Evolutionary conservation across 1,140 invertebrate genomes (phyloP).

Genomic region (Euura saliciscinereae): DNA sequence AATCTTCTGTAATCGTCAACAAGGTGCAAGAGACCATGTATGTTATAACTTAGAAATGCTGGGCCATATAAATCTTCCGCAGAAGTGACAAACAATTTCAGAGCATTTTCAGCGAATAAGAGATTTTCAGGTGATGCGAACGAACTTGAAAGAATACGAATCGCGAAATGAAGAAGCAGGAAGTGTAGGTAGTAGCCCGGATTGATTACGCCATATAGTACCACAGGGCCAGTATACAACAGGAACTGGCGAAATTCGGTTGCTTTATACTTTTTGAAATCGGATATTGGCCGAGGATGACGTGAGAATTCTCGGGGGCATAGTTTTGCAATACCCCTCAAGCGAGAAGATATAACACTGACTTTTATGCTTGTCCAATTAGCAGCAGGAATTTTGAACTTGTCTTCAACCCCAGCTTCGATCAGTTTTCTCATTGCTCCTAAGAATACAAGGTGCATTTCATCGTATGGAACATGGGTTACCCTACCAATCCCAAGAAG

Average conservation of each 20-base stretch:
- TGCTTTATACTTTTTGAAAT: conserved; percentile 24
- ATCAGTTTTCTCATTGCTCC: conserved; percentile 27
- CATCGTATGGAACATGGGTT: conserved; percentile 14
- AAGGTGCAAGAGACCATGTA: conserved; percentile 27
- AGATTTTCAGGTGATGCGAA: no score
- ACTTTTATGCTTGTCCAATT: conserved; percentile 14
- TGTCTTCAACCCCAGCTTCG: conserved; percentile 13
- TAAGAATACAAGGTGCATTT: conserved; percentile 22
- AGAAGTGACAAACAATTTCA: conserved; percentile 17
- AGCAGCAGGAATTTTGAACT: not conserved
- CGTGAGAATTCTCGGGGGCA: conserved; percentile 30
- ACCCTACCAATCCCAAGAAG: conserved; percentile 19
- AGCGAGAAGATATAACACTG: conserved; percentile 15
- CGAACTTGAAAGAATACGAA: no score
- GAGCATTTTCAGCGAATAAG: conserved; percentile 17
- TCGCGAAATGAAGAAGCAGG: no score
- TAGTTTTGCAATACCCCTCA: conserved; percentile 12
- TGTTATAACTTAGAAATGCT: conserved; percentile 27
- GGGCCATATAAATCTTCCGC: conserved; percentile 19
- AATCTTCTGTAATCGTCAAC: conserved; percentile 22
- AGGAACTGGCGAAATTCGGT: conserved; percentile 28
- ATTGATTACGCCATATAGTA: conserved; percentile 20
- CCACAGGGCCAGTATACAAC: conserved; percentile 26
- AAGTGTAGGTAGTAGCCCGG: conserved; percentile 24
- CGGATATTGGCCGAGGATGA: conserved; percentile 16